Base-by-base conservation (phyloP, 2,888 invertebrate genomes). In the Cephus pulcher region DNA sequence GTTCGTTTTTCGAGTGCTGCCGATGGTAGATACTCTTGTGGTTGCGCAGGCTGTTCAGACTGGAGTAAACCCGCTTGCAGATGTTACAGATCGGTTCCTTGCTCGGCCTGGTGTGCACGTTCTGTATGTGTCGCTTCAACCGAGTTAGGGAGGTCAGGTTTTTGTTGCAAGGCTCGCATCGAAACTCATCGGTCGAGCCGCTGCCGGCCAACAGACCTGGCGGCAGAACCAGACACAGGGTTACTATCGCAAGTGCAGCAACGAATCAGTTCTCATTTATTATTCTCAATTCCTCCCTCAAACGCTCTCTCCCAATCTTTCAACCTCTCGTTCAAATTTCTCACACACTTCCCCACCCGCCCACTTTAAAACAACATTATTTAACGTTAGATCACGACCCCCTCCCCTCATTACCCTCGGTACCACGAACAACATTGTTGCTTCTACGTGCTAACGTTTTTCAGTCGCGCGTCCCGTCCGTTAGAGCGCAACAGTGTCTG, bases 1-100 rank as follows among this genome's bases (percentile, higher is more conserved):
- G 96, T 86, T 94, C 93, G 91, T 94, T 95, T 93, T 90, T 90
- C 83, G 89, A 90, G 85, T 91, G 92, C 84, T 92, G 92, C 78
- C 97, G 95, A 93, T 97, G 97, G 93, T 97, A 97, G 94, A 97
- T 97, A 93, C 97, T 97, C 95, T 97, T 97, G 94, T 97, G 97
- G 94, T 97, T 97, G 92, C 97, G 94, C 90, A 97, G 94, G 92
- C 96, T 97, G 94, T 97, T 97, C 90, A 97, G 94, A 92, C 97
- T 97, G 94, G 97, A 96, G 94, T 97, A 97, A 88, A 97, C 97
- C 92, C 97, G 95, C 93, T 97, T 96, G 94, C 97, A 97, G 92
- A 97, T 96, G 94, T 96, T 97, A 94, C 97, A 97, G 92, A 97
- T 96, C 86, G 97, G 97, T 93, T 96, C 96, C 93, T 97, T 95